Conservation (phyloP, 30 jellyfish, hydroid and myxozoan species). For the Hydractinia symbiolongicarpus region DNA sequence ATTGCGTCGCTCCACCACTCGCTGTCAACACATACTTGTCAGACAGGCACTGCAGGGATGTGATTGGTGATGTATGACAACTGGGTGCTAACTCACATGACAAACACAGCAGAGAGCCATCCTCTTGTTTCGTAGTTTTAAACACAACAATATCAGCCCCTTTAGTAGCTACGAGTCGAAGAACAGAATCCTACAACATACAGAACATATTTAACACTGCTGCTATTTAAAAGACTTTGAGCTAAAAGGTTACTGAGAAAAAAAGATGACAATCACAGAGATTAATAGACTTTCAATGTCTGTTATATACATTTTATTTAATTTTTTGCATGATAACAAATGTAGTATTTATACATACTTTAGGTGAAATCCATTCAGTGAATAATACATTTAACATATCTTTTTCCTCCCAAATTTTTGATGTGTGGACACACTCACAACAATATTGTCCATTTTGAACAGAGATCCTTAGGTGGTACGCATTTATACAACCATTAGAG, state of each 20-base stretch:
- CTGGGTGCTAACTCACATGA: slow-evolving; percentile 30
- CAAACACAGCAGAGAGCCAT: not conserved
- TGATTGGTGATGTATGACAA: slow-evolving; percentile 29
- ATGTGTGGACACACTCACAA: not conserved
- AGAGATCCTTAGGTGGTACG: not conserved
- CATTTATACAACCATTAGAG: slow-evolving; percentile 14
- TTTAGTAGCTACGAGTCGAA: slow-evolving; percentile 24
- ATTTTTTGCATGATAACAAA: not conserved
- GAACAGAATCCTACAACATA: not conserved
- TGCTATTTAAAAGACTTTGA: too few species aligned
- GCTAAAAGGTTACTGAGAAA: not conserved
- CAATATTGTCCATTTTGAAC: not conserved
- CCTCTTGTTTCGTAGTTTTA: not conserved
- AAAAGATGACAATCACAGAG: not conserved
- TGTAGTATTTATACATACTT: not conserved
- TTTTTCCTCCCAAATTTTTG: slow-evolving; percentile 16
- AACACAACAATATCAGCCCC: slow-evolving; percentile 10
- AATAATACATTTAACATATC: slow-evolving; percentile 4
- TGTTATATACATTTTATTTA: too few species aligned
- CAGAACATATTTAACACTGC: not conserved
- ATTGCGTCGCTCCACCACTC: slow-evolving; percentile 27
- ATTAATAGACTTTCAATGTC: too few species aligned
- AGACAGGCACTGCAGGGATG: slow-evolving; percentile 13
- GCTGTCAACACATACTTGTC: slow-evolving; percentile 22
- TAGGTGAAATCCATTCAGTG: slow-evolving; percentile 13